Conservation (phyloP, 1,140 invertebrate species). For the Palaemon carinicauda region DNA sequence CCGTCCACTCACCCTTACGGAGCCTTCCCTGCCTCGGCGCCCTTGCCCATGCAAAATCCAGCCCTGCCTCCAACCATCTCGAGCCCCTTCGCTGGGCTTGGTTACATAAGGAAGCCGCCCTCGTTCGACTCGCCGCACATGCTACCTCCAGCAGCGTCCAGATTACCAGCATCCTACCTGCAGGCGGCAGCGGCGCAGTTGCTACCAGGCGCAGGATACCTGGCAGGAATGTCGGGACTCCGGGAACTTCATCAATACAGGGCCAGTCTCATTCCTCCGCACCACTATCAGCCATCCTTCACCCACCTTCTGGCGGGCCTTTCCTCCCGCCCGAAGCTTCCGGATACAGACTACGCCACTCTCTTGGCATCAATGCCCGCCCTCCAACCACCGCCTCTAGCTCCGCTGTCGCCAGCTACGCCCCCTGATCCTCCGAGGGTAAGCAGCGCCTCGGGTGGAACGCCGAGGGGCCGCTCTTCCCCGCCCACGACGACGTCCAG, state of each 20-base stretch:
- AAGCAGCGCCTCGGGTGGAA: background rate
- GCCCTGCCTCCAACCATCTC: conserved; percentile 47
- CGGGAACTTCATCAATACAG: conserved; percentile 48
- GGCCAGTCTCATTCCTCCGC: conserved; percentile 35
- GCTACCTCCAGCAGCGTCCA: conserved; percentile 45
- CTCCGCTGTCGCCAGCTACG: conserved; percentile 16
- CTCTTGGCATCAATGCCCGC: conserved; percentile 31
- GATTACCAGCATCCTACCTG: conserved; percentile 49
- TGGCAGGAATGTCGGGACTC: conserved; percentile 50
- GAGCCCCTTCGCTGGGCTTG: conserved; percentile 44
- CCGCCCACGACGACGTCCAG: conserved; percentile 5
- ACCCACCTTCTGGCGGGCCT: conserved; percentile 52
- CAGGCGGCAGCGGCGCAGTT: conserved; percentile 51
- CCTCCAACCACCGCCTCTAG: conserved; percentile 31
- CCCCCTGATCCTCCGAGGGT: background rate
- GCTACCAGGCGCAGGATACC: conserved; percentile 53
- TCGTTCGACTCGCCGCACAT: conserved; percentile 37
- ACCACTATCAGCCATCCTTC: conserved; percentile 49
- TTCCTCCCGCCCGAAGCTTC: conserved; percentile 43
- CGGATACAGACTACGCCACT: conserved; percentile 37
- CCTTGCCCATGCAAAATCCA: conserved; percentile 31
- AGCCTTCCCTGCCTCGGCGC: conserved; percentile 31
- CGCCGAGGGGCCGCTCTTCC: background rate
- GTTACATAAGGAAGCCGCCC: conserved; percentile 37
- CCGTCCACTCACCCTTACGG: conserved; percentile 40